These are phyloP conservation scores for Epistrophe eligans DNA, from an alignment of 2,888 invertebrate species.

Conservation along the genomic window DNA sequence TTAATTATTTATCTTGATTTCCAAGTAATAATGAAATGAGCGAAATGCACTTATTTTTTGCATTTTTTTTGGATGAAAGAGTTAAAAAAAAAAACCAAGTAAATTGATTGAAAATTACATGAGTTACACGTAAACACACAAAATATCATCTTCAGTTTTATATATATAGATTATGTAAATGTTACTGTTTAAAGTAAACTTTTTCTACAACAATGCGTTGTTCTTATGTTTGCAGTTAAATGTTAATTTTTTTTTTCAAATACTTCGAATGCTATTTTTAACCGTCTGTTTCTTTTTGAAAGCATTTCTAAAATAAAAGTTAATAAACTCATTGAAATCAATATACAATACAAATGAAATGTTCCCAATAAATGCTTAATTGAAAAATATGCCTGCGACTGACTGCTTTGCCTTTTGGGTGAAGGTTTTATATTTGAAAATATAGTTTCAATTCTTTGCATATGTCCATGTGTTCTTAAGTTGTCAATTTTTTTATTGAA, in stretches of 20 bases:
- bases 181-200: too few relatives aligned
- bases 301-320: constrained; percentile 9
- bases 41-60: too few relatives aligned
- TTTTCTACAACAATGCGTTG: too few relatives aligned
- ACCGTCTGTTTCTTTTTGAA: neutral
- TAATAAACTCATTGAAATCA: neutral
- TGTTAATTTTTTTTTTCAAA: neutral
- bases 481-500: neutral
- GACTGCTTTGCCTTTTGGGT: neutral
- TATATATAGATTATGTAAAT: too few relatives aligned
- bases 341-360: neutral
- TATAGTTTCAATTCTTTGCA: neutral
- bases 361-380: neutral
- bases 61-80: too few relatives aligned
- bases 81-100: too few relatives aligned
- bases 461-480: neutral
- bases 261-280: neutral
- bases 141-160: too few relatives aligned
- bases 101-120: too few relatives aligned
- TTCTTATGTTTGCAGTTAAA: neutral
- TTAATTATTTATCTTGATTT: too few relatives aligned
- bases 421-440: neutral
- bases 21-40: too few relatives aligned
- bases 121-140: too few relatives aligned
- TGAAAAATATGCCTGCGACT: neutral